Evolutionary conservation across 1,140 invertebrate species (phyloP), one percentile per base, ranked within the genome.

Genomic region (Pseudomyrmex flavicornis): DNA sequence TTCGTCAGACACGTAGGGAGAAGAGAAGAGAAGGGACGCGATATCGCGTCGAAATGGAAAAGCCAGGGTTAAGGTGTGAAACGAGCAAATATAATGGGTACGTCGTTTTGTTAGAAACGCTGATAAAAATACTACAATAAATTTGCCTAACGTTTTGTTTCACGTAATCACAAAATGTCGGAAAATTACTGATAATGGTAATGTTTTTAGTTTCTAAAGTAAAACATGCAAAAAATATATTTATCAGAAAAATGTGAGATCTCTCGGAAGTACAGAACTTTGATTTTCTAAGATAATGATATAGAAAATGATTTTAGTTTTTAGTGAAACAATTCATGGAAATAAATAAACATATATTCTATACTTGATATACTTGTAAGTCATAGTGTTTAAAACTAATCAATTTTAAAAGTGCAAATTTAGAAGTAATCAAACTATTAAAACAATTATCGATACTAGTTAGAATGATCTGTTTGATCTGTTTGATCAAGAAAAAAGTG

Each of bases 41-140:
- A 82, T 82, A 70, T 75, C 79, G 70, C 58, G 58, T 35, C 54
- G 79, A 75, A 70, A 54, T 75, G 79, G 70, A 82, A 82, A 63
- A 75, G 61, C 72, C 70, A 63, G 46, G 52, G 62, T 50, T 61
- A 79, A 76, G 52, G 72, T 48, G 66, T 44, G 62, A 63, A 58
- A 46, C 75, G 69, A 10, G 56, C 48, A 46, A 85, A 69, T 75
- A 35, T 35, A 82, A 87, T 70, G 20, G 44, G 9, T 52, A 9
- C 73, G 77, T 22, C 10, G 2, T 5, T 70, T 26, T 46, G 69
- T 74, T 63, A 26, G 69, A 52, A 63, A 52, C 73, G 82, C 58
- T 80, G 56, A 69, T 85, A 82, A 86, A 86, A 82, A 77, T 74
- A 85, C 22, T 75, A 68, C 62, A 50, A 86, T 73, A 74, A 80